Percentiles rank a stretch among this genome's conserved stretches.
phyloP scores from a whole-genome alignment of 2,113 vertebrate species.

The Odontesthes bonariensis region DNA sequence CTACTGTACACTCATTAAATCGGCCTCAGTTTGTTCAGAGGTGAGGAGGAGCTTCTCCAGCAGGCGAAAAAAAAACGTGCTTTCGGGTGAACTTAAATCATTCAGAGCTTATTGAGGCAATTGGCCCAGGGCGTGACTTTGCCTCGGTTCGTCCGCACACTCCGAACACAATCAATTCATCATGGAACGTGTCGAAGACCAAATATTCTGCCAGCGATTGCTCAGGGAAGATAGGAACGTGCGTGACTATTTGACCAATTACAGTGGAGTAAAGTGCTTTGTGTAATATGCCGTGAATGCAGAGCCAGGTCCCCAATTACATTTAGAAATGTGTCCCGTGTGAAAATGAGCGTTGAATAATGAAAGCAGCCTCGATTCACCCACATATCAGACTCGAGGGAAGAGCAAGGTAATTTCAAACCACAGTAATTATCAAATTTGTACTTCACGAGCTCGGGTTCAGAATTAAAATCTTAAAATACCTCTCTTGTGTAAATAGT shows the following conservation, averaged over 20 bases:
- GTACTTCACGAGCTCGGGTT: conserved; percentile 51
- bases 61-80: conserved; percentile 2
- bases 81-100: conserved; percentile 47
- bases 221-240: conserved; percentile 19
- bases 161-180: conserved; percentile 40
- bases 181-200: conserved; percentile 13
- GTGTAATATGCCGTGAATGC: conserved; percentile 69
- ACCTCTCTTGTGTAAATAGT: conserved; percentile 47
- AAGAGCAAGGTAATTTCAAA: conserved; percentile 71
- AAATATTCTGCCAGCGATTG: conserved; percentile 20
- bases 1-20: conserved; percentile 66
- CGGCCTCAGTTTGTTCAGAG: conserved; percentile 49
- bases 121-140: conserved; percentile 16
- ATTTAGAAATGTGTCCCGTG: conserved; percentile 69
- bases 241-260: conserved; percentile 60
- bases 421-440: conserved; percentile 73
- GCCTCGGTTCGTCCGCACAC: conserved; percentile 6
- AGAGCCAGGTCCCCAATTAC: conserved; percentile 73
- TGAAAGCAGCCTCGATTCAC: conserved; percentile 68
- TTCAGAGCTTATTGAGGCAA: conserved; percentile 24
- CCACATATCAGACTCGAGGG: conserved; percentile 70
- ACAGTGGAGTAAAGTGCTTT: conserved; percentile 66
- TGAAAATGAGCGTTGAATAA: conserved; percentile 76
- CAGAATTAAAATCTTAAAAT: conserved; percentile 65
- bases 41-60: conserved; percentile 20